Evolutionary conservation across 2,113 vertebrate genomes (phyloP).

Genomic region (Aegithalos caudatus): DNA sequence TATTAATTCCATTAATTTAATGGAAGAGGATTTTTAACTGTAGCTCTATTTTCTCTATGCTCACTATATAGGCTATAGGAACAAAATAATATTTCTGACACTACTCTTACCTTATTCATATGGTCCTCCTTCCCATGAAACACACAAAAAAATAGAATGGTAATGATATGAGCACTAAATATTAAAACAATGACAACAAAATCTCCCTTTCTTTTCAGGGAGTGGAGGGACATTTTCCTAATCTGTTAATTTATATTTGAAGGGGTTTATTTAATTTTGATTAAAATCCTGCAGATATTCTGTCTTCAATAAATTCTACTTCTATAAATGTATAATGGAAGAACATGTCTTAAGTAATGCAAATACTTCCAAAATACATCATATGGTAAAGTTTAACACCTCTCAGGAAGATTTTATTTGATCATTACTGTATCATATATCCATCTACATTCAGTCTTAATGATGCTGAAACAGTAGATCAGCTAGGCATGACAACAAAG

Average conservation of each 20-base stretch:
- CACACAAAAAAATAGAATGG: neutral
- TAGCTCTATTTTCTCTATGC: neutral
- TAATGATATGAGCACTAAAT: neutral
- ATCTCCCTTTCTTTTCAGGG: neutral
- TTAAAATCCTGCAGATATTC: neutral
- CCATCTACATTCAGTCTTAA: neutral
- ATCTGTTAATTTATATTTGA: neutral
- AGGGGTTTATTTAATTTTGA: neutral
- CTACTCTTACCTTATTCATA: neutral
- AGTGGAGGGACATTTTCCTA: accelerated
- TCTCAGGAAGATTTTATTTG: neutral
- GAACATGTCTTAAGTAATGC: neutral
- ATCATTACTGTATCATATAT: neutral
- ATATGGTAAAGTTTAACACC: neutral
- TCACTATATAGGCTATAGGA: neutral
- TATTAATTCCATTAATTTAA: neutral
- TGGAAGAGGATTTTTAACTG: neutral
- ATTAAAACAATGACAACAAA: neutral
- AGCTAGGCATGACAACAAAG: neutral
- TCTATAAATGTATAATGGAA: neutral
- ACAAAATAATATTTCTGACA: neutral
- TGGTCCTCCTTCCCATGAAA: neutral
- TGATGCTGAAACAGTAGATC: neutral
- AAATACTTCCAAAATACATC: neutral
- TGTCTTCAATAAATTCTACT: neutral